Percentiles rank a stretch among this genome's conserved stretches.
Conservation (phyloP, 2,888 invertebrate species). For the Tenthredo amoena region DNA sequence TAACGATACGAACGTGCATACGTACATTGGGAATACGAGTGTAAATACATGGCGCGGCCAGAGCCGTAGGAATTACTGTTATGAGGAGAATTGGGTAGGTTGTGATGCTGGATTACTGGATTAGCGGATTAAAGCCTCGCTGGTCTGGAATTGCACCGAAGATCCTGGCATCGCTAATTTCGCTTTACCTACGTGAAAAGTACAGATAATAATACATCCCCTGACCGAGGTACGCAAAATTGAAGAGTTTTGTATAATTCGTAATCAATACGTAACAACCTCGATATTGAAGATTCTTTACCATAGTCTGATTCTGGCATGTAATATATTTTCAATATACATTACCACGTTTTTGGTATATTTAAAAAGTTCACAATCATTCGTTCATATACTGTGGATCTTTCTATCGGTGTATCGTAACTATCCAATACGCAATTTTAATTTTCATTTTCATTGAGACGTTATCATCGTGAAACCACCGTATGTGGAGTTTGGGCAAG, state of each 20-base stretch:
- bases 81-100: constrained; percentile 47
- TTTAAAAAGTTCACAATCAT: background rate
- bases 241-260: background rate
- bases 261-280: background rate
- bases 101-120: constrained; percentile 49
- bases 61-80: constrained; percentile 40
- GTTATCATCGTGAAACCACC: background rate
- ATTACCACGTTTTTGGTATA: background rate
- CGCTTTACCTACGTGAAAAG: constrained; percentile 17
- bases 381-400: background rate
- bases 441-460: background rate
- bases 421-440: background rate
- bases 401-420: background rate
- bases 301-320: background rate
- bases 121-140: constrained; percentile 24
- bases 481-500: background rate
- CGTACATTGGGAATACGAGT: background rate
- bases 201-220: background rate
- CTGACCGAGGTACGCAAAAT: background rate
- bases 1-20: constrained; percentile 34
- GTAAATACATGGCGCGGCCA: constrained; percentile 22
- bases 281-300: background rate
- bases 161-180: constrained; percentile 38
- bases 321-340: background rate
- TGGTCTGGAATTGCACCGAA: constrained; percentile 36